Evolutionary conservation across 2,888 invertebrate species (phyloP), one percentile per base, ranked within the genome.

Genomic region (Tetramorium bicarinatum): DNA sequence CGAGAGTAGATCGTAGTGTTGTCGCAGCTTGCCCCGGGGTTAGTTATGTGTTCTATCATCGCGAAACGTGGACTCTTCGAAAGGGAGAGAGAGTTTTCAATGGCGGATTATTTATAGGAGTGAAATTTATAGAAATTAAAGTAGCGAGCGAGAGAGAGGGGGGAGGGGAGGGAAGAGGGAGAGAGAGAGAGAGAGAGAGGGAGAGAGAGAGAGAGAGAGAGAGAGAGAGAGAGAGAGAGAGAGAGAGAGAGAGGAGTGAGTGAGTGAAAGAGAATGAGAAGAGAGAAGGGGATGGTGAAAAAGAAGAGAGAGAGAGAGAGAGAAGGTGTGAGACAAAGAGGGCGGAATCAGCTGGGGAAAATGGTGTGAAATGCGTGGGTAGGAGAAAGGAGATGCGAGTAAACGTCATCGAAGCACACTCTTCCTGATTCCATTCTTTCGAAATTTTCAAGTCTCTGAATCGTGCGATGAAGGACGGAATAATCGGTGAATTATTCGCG

Each of bases 1-100:
- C 75, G 75, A 62, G 79, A 72, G 49, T 80, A 66, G 86, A 88
- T 88, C 87, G 84, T 87, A 80, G 84, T 89, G 87, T 75, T 54
- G 69, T 74, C 81, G 84, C 74, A 62, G 62, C 80, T 79, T n/a
- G 38, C 6, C 4, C 74, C 77, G 76, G 47, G 64, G 41, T 79
- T 76, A 54, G 15, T 52, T 25, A 29, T 44, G 72, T 52, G 64
- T 62, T 44, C 29, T 47, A 52, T 82, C 21, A 9, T n/a, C 61
- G 25, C n/a, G 47, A 47, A 47, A 75, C 34, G 54, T 67, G 44
- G n/a, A 56, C 18, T 66, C 52, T 54, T 67, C 21, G 52, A 34
- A 47, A 49, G n/a, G 15, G 61, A 52, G 15, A 69, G 21, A 15
- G 29, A 38, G 18, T 56, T 52, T 72, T 64, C 13, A 54, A 66